These are phyloP conservation scores for Ictalurus punctatus DNA, from an alignment of 2,113 vertebrate genomes.

Conservation along the genomic window DNA sequence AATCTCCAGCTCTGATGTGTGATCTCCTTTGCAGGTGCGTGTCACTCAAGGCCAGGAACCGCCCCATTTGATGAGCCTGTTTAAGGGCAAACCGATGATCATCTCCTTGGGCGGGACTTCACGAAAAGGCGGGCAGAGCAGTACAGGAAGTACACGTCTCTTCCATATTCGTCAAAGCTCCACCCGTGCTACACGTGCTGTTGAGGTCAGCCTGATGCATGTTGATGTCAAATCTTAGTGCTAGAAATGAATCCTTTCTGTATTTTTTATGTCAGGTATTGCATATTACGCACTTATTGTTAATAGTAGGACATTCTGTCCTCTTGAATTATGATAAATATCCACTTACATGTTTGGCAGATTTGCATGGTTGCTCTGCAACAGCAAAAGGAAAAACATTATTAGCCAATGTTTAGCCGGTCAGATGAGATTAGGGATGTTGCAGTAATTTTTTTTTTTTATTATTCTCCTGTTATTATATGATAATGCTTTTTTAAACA, in stretches of 20 bases:
- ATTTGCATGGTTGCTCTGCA: neutral
- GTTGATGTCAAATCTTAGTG: neutral
- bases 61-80: conserved; percentile 73
- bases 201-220: conserved; percentile 68
- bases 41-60: conserved; percentile 77
- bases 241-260: neutral
- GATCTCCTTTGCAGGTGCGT: conserved; percentile 65
- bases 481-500: neutral
- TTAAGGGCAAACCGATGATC: conserved; percentile 70
- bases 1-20: neutral
- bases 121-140: conserved; percentile 58
- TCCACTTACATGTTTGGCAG: neutral
- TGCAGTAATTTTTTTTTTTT: neutral
- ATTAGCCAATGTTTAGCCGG: neutral
- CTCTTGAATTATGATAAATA: neutral
- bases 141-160: conserved; percentile 59
- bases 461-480: neutral
- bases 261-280: neutral
- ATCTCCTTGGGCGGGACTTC: conserved; percentile 73
- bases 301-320: neutral
- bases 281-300: neutral
- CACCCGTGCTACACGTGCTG: conserved; percentile 66
- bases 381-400: too few relatives aligned
- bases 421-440: neutral
- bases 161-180: conserved; percentile 73